phyloP scores from a whole-genome alignment of 2,113 vertebrate species.

The Mugil cephalus region DNA sequence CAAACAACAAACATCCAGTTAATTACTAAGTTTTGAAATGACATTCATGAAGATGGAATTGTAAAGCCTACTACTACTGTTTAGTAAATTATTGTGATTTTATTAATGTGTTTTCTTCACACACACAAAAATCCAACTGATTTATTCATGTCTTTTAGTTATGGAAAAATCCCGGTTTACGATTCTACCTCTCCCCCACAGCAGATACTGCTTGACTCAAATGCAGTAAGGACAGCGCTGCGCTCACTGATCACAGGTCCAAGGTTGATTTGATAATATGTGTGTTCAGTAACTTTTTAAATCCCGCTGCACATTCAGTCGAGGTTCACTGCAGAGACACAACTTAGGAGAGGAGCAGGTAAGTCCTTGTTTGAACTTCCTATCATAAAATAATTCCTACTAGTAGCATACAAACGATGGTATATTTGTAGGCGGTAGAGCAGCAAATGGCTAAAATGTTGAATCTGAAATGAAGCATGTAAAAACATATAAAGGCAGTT shows the following conservation, averaged over 20 bases:
- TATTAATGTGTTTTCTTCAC: no score
- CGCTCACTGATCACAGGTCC: conserved; percentile 55
- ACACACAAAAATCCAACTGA: no score
- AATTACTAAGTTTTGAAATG: no score
- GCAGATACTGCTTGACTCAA: conserved; percentile 22
- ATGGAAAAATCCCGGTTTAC: neutral
- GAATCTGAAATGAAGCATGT: no score
- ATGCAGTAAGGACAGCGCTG: conserved; percentile 27
- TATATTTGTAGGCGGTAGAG: neutral
- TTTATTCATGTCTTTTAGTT: no score
- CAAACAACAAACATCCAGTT: no score
- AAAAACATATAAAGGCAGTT: neutral
- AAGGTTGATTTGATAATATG: conserved; percentile 76
- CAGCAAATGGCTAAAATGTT: no score
- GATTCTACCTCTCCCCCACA: neutral
- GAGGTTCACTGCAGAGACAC: conserved; percentile 16
- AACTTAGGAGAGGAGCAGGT: conserved; percentile 44
- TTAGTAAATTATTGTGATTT: no score
- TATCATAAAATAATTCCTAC: neutral
- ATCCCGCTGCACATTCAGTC: neutral
- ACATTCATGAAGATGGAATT: no score
- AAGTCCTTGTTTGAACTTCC: conserved; percentile 26
- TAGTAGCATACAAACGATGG: neutral
- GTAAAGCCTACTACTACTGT: no score
- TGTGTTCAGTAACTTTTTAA: conserved; percentile 45